Base-by-base conservation (phyloP, 2,113 vertebrate species). In the Oncorhynchus nerka region DNA sequence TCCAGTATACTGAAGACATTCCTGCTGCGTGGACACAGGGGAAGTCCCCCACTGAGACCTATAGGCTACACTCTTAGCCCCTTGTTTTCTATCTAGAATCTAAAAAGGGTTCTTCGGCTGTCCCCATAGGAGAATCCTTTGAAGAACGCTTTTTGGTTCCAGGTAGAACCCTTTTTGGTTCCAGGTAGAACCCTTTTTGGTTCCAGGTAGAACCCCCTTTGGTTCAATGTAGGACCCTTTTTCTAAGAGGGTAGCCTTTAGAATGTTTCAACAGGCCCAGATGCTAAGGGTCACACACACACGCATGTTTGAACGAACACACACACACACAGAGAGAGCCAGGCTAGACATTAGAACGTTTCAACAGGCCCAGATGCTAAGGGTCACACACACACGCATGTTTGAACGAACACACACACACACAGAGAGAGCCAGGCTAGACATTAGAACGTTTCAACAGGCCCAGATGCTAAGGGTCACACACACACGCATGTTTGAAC, bases 381-480 rank as follows among this genome's bases (percentile, higher is more conserved):
- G 9, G 39, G 39, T 11, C 55, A 57, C 55, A 20, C 19, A 57
- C 55, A 2, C 55, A 57, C 55, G 2, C 19, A 57, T 16, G 16
- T 20, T 19, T 57, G 5, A 16, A 57, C 55, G 9, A 57, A 20
- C n/a, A 22, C 59, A 24, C 59, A 24, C 59, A 62, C 1, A 62
- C 59, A 62, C n/a, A 22, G 0, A 62, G 6, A 62, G 13, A n/a
- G 6, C 19, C 59, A 62, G 15, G 20, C 55, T 57, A 45, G 39
- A 15, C 55, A 57, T 64, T 22, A 64, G 24, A 64, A 64, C 19
- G 45, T 75, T 75, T 48, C 73, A 66, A 19, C 61, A 64, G 22
- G 24, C 51, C 12, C 51, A 55, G 16, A 2, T 45, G 39, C 39
- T 45, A 45, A 3, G 9, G 39, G 39, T 11, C 55, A 57, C 55